Evolutionary conservation across 2,113 vertebrate species (phyloP).

Genomic region (Dicentrarchus labrax): DNA sequence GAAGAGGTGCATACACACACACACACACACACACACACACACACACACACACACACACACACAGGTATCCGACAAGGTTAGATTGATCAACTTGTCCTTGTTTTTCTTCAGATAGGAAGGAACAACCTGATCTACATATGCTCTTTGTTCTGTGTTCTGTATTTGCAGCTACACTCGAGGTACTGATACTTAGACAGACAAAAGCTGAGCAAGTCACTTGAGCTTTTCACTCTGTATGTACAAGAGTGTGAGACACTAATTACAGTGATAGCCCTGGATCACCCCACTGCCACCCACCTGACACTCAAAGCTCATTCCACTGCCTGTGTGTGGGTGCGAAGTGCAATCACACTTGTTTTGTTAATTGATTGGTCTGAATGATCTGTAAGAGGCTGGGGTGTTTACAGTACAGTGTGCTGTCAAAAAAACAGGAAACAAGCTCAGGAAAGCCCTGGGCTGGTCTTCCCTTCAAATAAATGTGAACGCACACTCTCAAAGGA

Average conservation of each 20-base stretch:
- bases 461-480: background rate
- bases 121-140: constrained; percentile 3
- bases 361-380: constrained; percentile 46
- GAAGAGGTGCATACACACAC: background rate
- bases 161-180: background rate
- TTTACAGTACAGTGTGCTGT: constrained; percentile 9
- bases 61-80: background rate
- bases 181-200: background rate
- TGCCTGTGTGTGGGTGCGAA: constrained; percentile 23
- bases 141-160: constrained; percentile 12
- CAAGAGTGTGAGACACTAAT: constrained; percentile 21
- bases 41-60: background rate
- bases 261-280: constrained; percentile 23
- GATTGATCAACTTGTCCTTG: constrained; percentile 46
- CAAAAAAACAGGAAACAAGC: background rate
- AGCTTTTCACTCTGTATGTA: constrained; percentile 12
- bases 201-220: constrained; percentile 9
- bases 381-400: constrained; percentile 7
- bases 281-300: constrained; percentile 8
- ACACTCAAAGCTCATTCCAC: constrained; percentile 26
- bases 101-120: constrained; percentile 7
- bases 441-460: background rate
- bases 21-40: background rate
- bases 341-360: constrained; percentile 26
- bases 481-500: background rate